Percentiles rank a stretch among this genome's conserved stretches.
These are phyloP conservation scores for Neodiprion fabricii DNA, from an alignment of 1,140 invertebrate genomes.

Conservation along the genomic window DNA sequence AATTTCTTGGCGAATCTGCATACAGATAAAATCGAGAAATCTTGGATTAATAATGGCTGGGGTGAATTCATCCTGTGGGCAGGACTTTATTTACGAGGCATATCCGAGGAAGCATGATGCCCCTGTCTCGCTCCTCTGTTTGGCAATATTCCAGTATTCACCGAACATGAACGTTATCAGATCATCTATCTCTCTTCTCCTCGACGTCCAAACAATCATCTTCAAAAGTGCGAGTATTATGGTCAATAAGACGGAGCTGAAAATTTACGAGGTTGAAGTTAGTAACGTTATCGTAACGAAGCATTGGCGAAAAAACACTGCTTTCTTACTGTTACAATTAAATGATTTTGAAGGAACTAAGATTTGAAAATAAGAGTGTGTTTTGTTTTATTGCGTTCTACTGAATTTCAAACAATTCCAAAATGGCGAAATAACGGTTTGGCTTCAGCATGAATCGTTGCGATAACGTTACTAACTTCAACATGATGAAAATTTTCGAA, in stretches of 20 bases:
- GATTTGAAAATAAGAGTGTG: no score
- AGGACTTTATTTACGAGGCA: slow-evolving; percentile 31
- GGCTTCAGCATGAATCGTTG: no score
- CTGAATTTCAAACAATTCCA: not conserved
- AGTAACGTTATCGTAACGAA: not conserved
- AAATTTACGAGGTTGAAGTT: not conserved
- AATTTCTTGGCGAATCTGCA: slow-evolving; percentile 36
- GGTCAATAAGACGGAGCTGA: slow-evolving; percentile 40
- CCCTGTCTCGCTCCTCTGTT: slow-evolving; percentile 9
- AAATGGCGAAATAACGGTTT: not conserved
- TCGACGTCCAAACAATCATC: slow-evolving; percentile 36
- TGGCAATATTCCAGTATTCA: slow-evolving; percentile 39
- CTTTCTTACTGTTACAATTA: slow-evolving; percentile 3
- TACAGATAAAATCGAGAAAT: not conserved
- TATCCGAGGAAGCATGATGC: slow-evolving; percentile 26
- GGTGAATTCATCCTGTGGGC: not conserved
- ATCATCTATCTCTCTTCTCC: slow-evolving; percentile 25
- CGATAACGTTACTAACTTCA: no score
- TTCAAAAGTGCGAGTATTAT: slow-evolving; percentile 40
- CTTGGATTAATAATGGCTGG: not conserved
- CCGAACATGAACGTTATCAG: slow-evolving; percentile 39
- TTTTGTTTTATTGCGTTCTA: no score
- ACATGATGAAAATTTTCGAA: slow-evolving; percentile 10
- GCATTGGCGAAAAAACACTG: slow-evolving; percentile 8
- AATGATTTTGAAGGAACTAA: no score